Evolutionary conservation across 92 coral and sea anemone species (phyloP).

Genomic region (Epizoanthus stellaris): DNA sequence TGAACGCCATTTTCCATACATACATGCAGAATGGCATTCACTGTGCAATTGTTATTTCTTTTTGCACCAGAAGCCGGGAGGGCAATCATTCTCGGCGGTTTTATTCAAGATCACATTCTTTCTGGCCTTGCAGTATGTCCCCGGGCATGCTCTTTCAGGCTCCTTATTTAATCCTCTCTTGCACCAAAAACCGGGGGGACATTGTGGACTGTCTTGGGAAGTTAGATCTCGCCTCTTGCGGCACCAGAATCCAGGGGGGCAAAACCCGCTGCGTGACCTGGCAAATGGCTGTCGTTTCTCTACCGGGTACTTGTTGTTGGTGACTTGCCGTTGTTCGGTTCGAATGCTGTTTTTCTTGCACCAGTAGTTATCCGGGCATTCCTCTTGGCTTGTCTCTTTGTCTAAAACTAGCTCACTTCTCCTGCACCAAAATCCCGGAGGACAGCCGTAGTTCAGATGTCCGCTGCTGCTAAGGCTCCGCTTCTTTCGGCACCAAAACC

Average conservation of each 20-base stretch:
- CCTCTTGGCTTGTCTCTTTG: slow-evolving; percentile 56
- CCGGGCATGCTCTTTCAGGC: slow-evolving; percentile 38
- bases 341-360: slow-evolving; percentile 46
- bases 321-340: slow-evolving; percentile 45
- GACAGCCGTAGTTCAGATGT: slow-evolving; percentile 41
- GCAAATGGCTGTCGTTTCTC: slow-evolving; percentile 21
- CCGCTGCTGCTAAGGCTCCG: slow-evolving; percentile 29
- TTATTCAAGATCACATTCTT: slow-evolving; percentile 49
- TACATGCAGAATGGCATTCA: neutral
- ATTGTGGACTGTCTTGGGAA: slow-evolving; percentile 36
- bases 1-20: neutral
- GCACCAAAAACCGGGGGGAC: slow-evolving; percentile 82
- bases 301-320: neutral
- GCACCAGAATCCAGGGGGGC: slow-evolving; percentile 78
- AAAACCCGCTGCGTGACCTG: slow-evolving; percentile 4
- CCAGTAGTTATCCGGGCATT: slow-evolving; percentile 28
- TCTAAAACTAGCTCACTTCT: slow-evolving; percentile 60
- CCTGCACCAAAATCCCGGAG: slow-evolving; percentile 66
- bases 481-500: slow-evolving; percentile 61
- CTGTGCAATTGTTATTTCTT: slow-evolving; percentile 7
- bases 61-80: slow-evolving; percentile 78
- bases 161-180: slow-evolving; percentile 42
- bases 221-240: slow-evolving; percentile 61
- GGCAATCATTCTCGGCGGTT: slow-evolving; percentile 62
- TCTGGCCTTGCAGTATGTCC: slow-evolving; percentile 66